phyloP scores from a whole-genome alignment of 1,140 invertebrate genomes.

The Batillaria attramentaria region DNA sequence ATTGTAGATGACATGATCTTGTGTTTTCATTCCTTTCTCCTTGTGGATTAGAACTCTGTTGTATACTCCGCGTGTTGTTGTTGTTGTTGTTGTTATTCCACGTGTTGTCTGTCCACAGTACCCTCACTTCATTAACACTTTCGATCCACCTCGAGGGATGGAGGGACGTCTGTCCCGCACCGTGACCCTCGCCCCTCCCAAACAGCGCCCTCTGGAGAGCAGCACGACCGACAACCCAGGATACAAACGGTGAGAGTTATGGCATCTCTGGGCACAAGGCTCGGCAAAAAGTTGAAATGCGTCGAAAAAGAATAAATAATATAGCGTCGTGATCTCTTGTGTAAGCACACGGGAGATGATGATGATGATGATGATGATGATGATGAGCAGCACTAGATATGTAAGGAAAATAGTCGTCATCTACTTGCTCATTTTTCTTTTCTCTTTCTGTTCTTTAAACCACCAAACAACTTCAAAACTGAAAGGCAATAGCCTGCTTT shows the following conservation, averaged over 20 bases:
- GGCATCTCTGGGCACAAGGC: not conserved
- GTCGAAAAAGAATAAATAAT: no score
- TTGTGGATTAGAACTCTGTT: not conserved
- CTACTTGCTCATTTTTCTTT: no score
- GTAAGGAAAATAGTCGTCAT: no score
- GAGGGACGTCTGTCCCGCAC: conserved; percentile 60
- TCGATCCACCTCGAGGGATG: conserved; percentile 63
- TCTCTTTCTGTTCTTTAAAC: no score
- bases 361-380: no score
- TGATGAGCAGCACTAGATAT: no score
- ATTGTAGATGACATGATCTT: not conserved
- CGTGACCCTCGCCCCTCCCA: conserved; percentile 54
- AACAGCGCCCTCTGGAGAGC: conserved; percentile 39
- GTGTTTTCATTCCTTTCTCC: not conserved
- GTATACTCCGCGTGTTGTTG: not conserved
- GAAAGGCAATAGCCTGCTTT: no score
- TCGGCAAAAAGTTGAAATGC: conserved; percentile 1
- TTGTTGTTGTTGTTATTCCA: not conserved
- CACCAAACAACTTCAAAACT: no score
- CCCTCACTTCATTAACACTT: conserved; percentile 61
- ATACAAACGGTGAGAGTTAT: conserved; percentile 51
- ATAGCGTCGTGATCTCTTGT: no score
- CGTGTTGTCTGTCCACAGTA: conserved; percentile 54
- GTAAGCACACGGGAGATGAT: no score
- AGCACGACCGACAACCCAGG: conserved; percentile 42